A percentile compares a stretch with the other conserved stretches of the same genome.
phyloP scores from a whole-genome alignment of 2,888 invertebrate species.

The Scaptodrosophila latifasciaeformis region DNA sequence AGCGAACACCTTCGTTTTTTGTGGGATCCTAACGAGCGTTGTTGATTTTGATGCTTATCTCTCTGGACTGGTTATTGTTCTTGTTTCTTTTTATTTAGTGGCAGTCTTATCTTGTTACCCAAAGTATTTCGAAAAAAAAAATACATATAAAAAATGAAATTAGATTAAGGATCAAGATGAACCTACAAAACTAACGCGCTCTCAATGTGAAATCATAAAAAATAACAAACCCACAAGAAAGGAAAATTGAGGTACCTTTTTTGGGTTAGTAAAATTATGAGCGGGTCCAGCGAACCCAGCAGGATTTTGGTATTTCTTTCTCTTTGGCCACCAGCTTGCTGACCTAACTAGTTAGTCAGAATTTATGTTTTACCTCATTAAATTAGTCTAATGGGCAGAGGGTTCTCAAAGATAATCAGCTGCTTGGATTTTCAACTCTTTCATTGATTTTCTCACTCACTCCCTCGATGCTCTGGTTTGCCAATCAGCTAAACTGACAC shows the following conservation, averaged over 20 bases:
- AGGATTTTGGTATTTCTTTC: neutral
- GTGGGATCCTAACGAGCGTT: neutral
- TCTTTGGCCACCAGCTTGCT: neutral
- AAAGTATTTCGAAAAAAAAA: slow-evolving; percentile 57
- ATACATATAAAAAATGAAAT: too few relatives aligned
- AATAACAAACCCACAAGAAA: slow-evolving; percentile 21
- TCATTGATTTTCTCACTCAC: too few relatives aligned
- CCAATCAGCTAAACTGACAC: slow-evolving; percentile 64
- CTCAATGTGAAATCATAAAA: neutral
- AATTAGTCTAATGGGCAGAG: slow-evolving; percentile 60
- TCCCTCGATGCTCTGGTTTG: neutral
- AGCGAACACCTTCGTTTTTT: neutral
- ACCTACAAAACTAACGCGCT: neutral
- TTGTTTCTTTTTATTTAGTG: slow-evolving; percentile 43
- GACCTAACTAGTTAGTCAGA: too few relatives aligned
- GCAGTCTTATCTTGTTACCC: slow-evolving; percentile 45
- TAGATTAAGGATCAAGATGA: slow-evolving; percentile 43
- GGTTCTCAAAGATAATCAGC: neutral
- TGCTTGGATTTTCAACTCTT: neutral
- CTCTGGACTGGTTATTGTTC: slow-evolving; percentile 1
- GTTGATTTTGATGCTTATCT: slow-evolving; percentile 1
- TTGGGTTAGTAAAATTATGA: neutral
- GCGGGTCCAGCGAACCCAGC: slow-evolving; percentile 23
- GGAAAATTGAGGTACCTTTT: too few relatives aligned
- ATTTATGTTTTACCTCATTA: slow-evolving; percentile 67